Base-by-base conservation (phyloP, 92 coral and sea anemone species). In the Zoanthus solanderi region DNA sequence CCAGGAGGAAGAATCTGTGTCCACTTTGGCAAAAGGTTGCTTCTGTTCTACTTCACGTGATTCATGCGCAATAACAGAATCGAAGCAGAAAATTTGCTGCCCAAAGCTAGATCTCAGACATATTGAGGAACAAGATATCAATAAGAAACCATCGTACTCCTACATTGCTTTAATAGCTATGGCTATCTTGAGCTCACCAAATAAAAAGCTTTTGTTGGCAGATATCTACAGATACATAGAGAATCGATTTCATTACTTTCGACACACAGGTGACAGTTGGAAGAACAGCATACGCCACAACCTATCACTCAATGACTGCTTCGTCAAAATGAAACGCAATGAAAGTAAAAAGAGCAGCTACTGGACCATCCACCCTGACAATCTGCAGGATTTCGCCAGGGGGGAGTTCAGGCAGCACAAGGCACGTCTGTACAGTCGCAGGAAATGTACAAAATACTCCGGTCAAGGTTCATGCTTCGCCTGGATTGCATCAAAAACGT, bases 181-280 rank as follows among this genome's bases (percentile, higher is more conserved):
- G 84, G 84, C 84, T 73, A 79, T 79, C 72, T 47, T 79, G 29
- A 61, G 74, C 73, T 79, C 84, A 17, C 74, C 84, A 44, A 63
- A 46, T 31, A 63, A 44, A 32, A 44, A 61, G 74, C 84, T 79
- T 18, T 54, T 79, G 4, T 68, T 79, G 34, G 84, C 84, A 14
- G 84, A 79, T 48, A 79, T 63, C 18, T 79, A 79, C 74, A 79
- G 53, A 34, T 79, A 79, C 58, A 79, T 79, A 30, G 56, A 63
- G 44, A 31, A 79, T 17, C 32, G 37, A 53, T 79, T 79, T 10
- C n/a, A 18, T 34, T 79, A 79, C 48, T 79, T 60, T 44, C 72
- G 84, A 45, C 6, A 63, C 73, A 68, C 61, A 15, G 73, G 44
- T n/a, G 53, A 61, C 17, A 79, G 73, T 58, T 79, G 57, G 84